Evolutionary conservation across 2,888 invertebrate genomes (phyloP).

Genomic region (Dryobota labecula): DNA sequence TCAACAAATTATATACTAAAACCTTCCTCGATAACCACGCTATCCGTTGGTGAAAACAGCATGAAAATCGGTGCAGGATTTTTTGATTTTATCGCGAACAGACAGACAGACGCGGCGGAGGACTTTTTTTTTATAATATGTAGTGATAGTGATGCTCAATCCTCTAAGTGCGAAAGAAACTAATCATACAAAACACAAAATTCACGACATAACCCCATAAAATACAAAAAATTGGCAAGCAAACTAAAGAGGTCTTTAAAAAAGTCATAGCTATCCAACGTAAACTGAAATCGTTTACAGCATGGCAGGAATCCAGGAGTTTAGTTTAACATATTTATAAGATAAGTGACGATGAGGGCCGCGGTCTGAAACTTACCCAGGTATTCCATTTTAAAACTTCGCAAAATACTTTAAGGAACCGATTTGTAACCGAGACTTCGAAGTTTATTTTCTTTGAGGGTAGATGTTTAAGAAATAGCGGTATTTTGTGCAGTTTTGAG

Average conservation of each 20-base stretch:
- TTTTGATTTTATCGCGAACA: no score
- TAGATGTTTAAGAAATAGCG: slow-evolving; percentile 9
- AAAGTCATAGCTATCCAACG: not conserved
- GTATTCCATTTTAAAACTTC: slow-evolving; percentile 46
- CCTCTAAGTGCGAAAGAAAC: not conserved
- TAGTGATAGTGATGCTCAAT: no score
- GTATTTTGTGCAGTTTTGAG: slow-evolving; percentile 18
- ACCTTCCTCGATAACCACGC: no score
- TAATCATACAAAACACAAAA: not conserved
- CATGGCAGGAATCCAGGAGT: slow-evolving; percentile 34
- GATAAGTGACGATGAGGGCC: slow-evolving; percentile 45
- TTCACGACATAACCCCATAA: not conserved
- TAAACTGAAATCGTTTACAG: slow-evolving; percentile 39
- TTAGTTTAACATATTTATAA: slow-evolving; percentile 61
- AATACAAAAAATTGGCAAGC: slow-evolving; percentile 30
- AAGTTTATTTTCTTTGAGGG: slow-evolving; percentile 35
- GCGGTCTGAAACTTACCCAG: slow-evolving; percentile 23
- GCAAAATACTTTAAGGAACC: slow-evolving; percentile 31
- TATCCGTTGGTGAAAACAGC: no score
- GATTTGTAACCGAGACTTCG: slow-evolving; percentile 46
- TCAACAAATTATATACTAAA: no score
- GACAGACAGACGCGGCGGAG: no score
- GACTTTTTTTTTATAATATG: no score
- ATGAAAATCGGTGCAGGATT: no score
- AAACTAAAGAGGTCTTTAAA: slow-evolving; percentile 6